Percentiles rank a stretch among this genome's conserved stretches.
Conservation (phyloP, 2,113 vertebrate genomes). For the Microcebus ravelobensis region DNA sequence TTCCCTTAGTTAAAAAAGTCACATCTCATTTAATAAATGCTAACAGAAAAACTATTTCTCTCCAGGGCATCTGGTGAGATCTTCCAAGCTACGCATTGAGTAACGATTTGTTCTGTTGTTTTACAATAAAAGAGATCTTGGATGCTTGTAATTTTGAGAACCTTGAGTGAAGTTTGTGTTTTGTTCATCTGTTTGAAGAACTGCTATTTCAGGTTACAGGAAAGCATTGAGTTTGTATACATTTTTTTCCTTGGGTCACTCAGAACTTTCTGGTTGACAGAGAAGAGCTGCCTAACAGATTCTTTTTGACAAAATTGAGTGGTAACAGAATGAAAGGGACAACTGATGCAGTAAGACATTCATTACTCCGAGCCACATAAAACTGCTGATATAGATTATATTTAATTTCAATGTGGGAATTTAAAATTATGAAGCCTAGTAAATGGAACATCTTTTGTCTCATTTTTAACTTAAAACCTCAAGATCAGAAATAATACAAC, state of each 20-base stretch:
- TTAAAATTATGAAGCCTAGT: neutral
- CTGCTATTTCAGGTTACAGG: neutral
- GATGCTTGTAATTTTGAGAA: neutral
- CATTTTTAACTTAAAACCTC: neutral
- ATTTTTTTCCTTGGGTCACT: neutral
- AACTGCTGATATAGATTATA: neutral
- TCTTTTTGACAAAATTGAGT: neutral
- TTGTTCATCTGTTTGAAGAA: slow-evolving; percentile 15
- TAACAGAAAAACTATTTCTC: neutral
- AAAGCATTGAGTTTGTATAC: neutral
- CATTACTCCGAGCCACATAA: neutral
- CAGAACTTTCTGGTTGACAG: neutral
- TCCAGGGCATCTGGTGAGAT: neutral
- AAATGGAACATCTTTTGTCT: neutral
- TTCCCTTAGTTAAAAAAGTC: neutral
- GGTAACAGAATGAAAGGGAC: neutral
- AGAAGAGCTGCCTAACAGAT: neutral
- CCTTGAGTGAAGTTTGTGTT: neutral
- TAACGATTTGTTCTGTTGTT: neutral
- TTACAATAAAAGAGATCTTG: neutral
- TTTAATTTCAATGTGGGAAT: neutral
- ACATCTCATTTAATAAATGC: neutral
- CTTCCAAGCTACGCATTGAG: neutral
- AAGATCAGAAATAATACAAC: neutral
- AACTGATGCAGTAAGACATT: neutral